phyloP scores from a whole-genome alignment of 2,888 invertebrate genomes.

The Chalcis sispes region DNA sequence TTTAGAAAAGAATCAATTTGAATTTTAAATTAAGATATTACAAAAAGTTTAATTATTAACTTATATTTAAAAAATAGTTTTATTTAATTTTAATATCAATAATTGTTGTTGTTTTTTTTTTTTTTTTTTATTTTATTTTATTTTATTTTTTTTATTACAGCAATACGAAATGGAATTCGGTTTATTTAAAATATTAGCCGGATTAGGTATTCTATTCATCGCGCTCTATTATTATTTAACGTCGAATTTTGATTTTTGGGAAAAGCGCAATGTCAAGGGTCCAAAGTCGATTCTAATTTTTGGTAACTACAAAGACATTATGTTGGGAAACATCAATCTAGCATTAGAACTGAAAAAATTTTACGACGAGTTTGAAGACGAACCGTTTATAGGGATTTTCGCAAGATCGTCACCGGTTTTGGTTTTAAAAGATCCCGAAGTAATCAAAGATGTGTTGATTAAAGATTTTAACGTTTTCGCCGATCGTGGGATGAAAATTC shows the following conservation, averaged over 20 bases:
- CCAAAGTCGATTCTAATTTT: slow-evolving; percentile 70
- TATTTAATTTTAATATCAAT: no score
- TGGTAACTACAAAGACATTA: slow-evolving; percentile 72
- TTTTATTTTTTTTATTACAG: no score
- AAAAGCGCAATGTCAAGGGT: slow-evolving; percentile 70
- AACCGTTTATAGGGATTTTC: slow-evolving; percentile 67
- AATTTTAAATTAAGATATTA: no score
- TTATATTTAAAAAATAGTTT: no score
- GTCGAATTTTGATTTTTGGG: slow-evolving; percentile 74
- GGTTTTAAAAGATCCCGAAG: slow-evolving; percentile 72
- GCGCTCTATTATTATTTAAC: slow-evolving; percentile 63
- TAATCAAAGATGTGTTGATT: slow-evolving; percentile 73
- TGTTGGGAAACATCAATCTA: slow-evolving; percentile 64
- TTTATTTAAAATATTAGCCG: not conserved
- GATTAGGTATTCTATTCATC: not conserved
- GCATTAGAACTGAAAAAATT: slow-evolving; percentile 67
- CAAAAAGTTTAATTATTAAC: no score
- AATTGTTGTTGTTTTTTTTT: no score
- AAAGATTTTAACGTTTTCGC: slow-evolving; percentile 73
- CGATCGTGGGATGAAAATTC: slow-evolving; percentile 66
- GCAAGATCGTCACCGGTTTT: slow-evolving; percentile 69
- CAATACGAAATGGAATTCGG: not conserved
- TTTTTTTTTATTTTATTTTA: no score
- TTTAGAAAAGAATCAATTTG: no score
- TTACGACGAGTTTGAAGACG: slow-evolving; percentile 58